phyloP scores from a whole-genome alignment of 2,888 invertebrate genomes.

The Aporophyla lueneburgensis region DNA sequence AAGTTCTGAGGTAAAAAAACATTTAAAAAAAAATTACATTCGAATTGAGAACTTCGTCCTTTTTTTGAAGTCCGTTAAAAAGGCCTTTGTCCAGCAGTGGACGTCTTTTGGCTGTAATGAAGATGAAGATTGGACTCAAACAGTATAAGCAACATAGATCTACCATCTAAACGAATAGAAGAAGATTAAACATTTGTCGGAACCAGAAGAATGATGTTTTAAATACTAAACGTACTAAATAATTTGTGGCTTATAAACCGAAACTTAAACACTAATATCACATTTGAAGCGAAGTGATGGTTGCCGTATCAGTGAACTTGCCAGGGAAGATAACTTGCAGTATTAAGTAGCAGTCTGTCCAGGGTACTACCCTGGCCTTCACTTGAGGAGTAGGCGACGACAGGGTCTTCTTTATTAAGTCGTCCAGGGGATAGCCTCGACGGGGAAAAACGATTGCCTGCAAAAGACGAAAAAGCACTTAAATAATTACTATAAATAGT shows the following conservation, averaged over 20 bases:
- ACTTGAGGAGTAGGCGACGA: constrained; percentile 74
- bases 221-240: background rate
- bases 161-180: background rate
- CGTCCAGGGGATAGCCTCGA: constrained; percentile 81
- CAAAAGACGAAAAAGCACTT: constrained; percentile 23
- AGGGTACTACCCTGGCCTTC: constrained; percentile 81
- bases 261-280: constrained; percentile 56
- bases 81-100: no score
- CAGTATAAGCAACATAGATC: background rate
- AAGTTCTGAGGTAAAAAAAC: no score
- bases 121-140: background rate
- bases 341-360: constrained; percentile 81
- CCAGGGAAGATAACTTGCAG: constrained; percentile 78
- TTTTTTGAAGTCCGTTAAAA: no score
- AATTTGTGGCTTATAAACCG: no score
- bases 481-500: background rate
- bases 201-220: background rate
- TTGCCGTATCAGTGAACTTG: constrained; percentile 9
- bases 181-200: background rate
- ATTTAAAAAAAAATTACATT: no score
- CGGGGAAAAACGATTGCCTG: constrained; percentile 86
- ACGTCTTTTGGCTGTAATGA: no score
- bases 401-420: constrained; percentile 79
- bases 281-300: constrained; percentile 49
- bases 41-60: no score